These are phyloP conservation scores for Mirza zaza DNA, from an alignment of 2,113 vertebrate species.

Conservation along the genomic window DNA sequence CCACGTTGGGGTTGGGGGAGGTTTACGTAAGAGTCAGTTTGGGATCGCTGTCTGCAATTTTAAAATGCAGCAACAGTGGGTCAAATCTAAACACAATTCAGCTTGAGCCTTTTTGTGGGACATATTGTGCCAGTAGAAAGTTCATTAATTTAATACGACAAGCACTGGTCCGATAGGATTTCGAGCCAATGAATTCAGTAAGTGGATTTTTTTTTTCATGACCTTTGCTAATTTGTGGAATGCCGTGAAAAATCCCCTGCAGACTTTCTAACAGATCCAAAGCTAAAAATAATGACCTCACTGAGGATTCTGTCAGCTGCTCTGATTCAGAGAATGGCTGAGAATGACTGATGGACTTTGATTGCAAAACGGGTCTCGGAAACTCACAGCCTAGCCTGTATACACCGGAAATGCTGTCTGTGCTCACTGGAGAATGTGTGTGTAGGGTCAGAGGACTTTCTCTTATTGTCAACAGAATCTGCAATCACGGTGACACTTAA, in stretches of 20 bases:
- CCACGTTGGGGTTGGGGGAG: fast-evolving
- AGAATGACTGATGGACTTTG: conserved; percentile 31
- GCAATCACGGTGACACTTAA: not conserved
- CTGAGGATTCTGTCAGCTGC: conserved; percentile 48
- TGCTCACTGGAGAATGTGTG: not conserved
- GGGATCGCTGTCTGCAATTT: not conserved
- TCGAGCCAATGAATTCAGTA: conserved; percentile 58
- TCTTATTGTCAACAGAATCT: not conserved
- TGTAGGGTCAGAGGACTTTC: not conserved
- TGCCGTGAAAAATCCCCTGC: conserved; percentile 52
- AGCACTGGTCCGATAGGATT: conserved; percentile 54
- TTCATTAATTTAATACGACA: conserved; percentile 52
- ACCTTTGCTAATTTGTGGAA: conserved; percentile 74
- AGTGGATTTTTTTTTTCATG: conserved; percentile 73
- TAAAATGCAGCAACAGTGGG: not conserved
- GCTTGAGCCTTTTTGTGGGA: conserved; percentile 6
- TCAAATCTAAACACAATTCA: conserved; percentile 16
- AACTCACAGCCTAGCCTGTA: not conserved
- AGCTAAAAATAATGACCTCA: conserved; percentile 75
- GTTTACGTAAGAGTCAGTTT: not conserved
- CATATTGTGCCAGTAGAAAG: conserved; percentile 9
- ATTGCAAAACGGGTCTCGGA: not conserved
- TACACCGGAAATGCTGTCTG: not conserved
- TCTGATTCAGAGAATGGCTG: conserved; percentile 43
- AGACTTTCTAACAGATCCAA: conserved; percentile 59